These are phyloP conservation scores for Paradoxurus hermaphroditus DNA, from an alignment of 2,113 vertebrate species.

Conservation along the genomic window DNA sequence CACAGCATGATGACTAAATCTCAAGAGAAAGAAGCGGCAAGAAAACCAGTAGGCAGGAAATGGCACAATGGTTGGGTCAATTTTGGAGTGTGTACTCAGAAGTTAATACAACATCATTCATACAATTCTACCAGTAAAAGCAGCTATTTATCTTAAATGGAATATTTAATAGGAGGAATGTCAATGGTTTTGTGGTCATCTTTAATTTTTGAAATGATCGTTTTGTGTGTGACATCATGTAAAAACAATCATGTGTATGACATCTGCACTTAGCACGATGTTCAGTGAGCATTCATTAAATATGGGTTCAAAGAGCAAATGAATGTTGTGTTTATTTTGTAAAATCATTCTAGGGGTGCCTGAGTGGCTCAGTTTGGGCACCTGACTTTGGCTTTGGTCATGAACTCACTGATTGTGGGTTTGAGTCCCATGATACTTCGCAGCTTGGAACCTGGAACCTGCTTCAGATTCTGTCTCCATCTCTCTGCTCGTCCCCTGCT, in stretches of 20 bases:
- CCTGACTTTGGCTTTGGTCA: too few species aligned
- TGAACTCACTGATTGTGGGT: too few species aligned
- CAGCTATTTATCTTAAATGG: background rate
- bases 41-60: background rate
- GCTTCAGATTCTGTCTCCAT: too few species aligned
- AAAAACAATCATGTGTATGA: background rate
- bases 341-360: background rate
- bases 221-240: background rate
- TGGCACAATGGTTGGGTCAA: background rate
- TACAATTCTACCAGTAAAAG: background rate
- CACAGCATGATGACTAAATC: background rate
- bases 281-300: background rate
- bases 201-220: background rate
- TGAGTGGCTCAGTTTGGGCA: too few species aligned
- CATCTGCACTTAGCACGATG: background rate
- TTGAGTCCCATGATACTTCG: too few species aligned
- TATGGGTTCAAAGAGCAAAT: background rate
- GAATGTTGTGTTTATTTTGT: background rate
- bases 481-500: too few species aligned
- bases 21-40: background rate
- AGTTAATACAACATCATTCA: background rate
- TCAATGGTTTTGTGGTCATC: background rate
- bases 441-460: too few species aligned
- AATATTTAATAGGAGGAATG: background rate
- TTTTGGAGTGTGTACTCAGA: background rate